Evolutionary conservation across 2,113 vertebrate species (phyloP).

Genomic region (Pseudorasbora parva): DNA sequence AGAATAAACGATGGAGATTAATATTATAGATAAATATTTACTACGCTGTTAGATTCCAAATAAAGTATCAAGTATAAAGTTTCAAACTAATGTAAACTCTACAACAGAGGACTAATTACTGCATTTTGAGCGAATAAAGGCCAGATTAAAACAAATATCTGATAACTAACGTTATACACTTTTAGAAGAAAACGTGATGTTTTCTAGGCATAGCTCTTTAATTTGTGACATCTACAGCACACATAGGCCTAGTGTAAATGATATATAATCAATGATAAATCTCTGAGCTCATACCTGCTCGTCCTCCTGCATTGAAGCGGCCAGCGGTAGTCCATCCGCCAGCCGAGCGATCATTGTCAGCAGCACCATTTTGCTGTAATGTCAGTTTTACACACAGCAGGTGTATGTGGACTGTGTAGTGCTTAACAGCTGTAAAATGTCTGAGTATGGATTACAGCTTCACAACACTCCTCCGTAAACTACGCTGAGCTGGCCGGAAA

Average conservation of each 20-base stretch:
- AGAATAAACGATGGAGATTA: background rate
- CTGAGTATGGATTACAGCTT: constrained; percentile 2
- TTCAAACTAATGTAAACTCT: background rate
- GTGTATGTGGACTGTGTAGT: background rate
- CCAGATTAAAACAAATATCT: background rate
- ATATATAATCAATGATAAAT: background rate
- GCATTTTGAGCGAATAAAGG: background rate
- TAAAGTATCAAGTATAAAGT: no score
- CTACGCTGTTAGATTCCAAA: background rate
- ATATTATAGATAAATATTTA: background rate
- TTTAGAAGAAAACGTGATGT: background rate
- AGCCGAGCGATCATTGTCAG: constrained; percentile 96
- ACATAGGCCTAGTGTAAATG: background rate
- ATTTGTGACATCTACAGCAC: background rate
- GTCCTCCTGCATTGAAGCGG: constrained; percentile 97
- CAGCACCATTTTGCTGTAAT: constrained; percentile 82
- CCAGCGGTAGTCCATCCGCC: constrained; percentile 93
- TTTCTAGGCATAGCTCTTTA: background rate
- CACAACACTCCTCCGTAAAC: constrained; percentile 50
- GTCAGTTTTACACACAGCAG: constrained; percentile 17
- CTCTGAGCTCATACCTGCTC: constrained; percentile 82
- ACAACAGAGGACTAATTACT: background rate
- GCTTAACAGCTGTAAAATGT: background rate
- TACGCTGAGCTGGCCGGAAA: constrained; percentile 84
- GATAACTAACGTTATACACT: no score